A percentile compares a stretch with the other conserved stretches of the same genome.
Evolutionary conservation across 2,113 vertebrate genomes (phyloP).

Genomic region (Nothocercus julius): DNA sequence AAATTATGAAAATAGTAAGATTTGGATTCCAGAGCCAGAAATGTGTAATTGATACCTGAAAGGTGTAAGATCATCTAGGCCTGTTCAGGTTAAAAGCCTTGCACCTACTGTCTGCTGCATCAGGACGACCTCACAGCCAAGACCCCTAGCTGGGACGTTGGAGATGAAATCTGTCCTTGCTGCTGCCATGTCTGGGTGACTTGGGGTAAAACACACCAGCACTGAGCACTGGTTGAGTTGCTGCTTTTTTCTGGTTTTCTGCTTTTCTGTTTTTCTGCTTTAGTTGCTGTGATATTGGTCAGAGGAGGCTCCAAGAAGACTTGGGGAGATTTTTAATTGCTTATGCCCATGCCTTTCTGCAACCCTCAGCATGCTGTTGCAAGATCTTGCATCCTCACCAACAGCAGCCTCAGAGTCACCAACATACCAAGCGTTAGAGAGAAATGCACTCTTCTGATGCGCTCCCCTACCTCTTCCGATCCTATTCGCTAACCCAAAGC

Average conservation of each 20-base stretch:
- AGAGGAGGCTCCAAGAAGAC: background rate
- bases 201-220: background rate
- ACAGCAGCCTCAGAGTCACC: background rate
- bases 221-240: background rate
- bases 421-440: background rate
- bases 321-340: background rate
- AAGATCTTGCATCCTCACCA: background rate
- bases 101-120: background rate
- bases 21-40: background rate
- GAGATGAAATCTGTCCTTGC: accelerated
- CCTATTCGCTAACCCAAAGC: background rate
- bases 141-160: background rate
- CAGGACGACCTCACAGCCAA: background rate
- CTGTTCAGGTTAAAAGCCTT: background rate
- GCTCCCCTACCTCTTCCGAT: background rate
- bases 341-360: background rate
- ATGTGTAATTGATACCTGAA: background rate
- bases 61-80: background rate
- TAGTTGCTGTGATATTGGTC: background rate
- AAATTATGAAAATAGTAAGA: background rate
- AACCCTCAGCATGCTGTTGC: background rate
- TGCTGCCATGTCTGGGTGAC: background rate
- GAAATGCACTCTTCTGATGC: accelerated
- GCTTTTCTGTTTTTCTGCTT: background rate
- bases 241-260: too few relatives aligned